Evolutionary conservation across 2,113 vertebrate species (phyloP), one percentile per base, ranked within the genome.

Genomic region (Toxotes jaculatrix): DNA sequence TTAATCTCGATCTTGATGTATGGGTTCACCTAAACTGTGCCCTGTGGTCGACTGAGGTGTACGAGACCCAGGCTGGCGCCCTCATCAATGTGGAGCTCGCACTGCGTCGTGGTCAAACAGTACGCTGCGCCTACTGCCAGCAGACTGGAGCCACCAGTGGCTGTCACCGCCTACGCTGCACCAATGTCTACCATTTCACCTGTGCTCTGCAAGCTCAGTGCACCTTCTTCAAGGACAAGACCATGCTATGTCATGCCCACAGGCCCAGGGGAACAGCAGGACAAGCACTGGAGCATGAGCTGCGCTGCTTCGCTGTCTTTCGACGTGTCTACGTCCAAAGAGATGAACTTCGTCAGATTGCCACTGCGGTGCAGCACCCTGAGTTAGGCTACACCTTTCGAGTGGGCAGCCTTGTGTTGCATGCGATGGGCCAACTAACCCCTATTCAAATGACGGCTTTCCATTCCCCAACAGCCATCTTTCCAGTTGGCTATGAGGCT

Each of bases 181-280:
- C 98, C 93, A 99, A 98, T n/a, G 94, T 97, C 88, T 99, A 99
- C 89, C 98, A 99, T 92, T 99, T 99, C 92, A 98, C 97, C 80
- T 99, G 98, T 80, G 98, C 98, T 82, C 95, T 98, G 90, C 97
- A 97, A 94, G 97, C 97, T 88, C 98, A 98, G 84, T 99, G 98
- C 95, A 99, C 97, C 92, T 99, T 99, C 93, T 99, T 99, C 86
- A 99, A 99, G 92, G 98, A 99, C 91, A 99, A 99, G 93, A 99
- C 98, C 55, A 98, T 99, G 98, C 96, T 99, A 60, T 99, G 98
- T 88, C 98, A 98, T 81, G 94, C 97, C 94, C 98, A 99, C 94
- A 96, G 97, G 91, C 98, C 98, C 57, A 95, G 97, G 84, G 97
- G 97, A 45, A 84, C 90, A 16, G 82, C 90, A 0, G 92, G 94